These are phyloP conservation scores for Chinchilla lanigera DNA, from an alignment of 2,113 vertebrate genomes.

Conservation along the genomic window DNA sequence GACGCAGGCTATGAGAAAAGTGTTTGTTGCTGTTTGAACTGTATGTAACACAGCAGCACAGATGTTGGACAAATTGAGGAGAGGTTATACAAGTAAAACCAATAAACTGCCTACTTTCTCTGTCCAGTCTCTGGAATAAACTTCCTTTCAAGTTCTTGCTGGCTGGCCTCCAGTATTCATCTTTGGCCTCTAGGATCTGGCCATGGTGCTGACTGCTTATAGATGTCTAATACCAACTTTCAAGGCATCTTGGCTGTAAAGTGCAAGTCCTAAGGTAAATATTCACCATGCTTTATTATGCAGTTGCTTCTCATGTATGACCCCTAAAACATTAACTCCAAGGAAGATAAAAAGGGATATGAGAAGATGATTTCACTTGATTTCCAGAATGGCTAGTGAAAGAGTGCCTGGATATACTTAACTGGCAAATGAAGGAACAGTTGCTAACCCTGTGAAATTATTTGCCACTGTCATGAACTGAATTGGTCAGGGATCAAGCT, in stretches of 20 bases:
- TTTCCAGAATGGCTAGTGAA: not conserved
- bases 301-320: not conserved
- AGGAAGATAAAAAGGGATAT: not conserved
- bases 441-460: not conserved
- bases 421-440: not conserved
- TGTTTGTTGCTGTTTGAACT: not conserved
- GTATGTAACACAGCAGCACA: not conserved
- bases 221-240: not conserved
- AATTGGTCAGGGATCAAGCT: not conserved
- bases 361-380: not conserved
- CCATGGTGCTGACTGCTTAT: constrained; percentile 76
- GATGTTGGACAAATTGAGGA: not conserved
- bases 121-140: not conserved
- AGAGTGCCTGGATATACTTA: not conserved
- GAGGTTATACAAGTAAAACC: not conserved
- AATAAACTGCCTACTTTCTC: not conserved
- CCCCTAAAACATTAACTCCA: not conserved
- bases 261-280: not conserved
- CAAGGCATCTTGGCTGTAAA: not conserved
- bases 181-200: constrained; percentile 64
- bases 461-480: not conserved
- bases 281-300: not conserved
- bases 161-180: not conserved
- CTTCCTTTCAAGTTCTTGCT: not conserved
- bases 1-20: not conserved